Evolutionary conservation across 1,140 invertebrate species (phyloP), one percentile per base, ranked within the genome.

Genomic region (Scaptodrosophila lebanonensis): DNA sequence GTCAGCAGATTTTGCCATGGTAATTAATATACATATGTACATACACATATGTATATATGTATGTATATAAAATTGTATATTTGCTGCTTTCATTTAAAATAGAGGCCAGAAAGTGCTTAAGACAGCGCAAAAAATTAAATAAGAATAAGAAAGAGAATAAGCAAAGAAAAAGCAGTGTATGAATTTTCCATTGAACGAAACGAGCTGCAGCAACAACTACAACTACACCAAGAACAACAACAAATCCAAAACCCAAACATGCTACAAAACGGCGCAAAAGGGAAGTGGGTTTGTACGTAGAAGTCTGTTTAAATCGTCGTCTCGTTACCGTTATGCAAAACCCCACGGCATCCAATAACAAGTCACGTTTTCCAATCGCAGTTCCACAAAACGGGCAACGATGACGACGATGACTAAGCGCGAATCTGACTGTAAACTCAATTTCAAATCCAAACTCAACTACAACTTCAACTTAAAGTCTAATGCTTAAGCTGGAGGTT

Each of bases 1-100:
- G 75, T 82, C 75, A 82, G 75, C 75, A 70, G 48, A 69, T 83
- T 79, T 75, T 79, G 82, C 75, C 69, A 79, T 53, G 65, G 75
- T 69, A 2, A 15, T 3, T 18, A 20, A 16, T 6, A n/a, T 4
- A 36, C 32, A 48, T 9, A 35, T 0, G 13, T 15, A 49, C 12
- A 49, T 6, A 36, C 12, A 36, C 5, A 32, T 65, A 16, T 45
- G 18, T 47, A 13, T 61, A 66, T 54, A 40, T 64, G 64, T 64
- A 52, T 30, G 49, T 18, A 33, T 65, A 62, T 61, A 43, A 43
- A 66, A 44, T 65, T 57, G 36, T 63, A 13, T 65, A 40, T 54
- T 64, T 64, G 40, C 12, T 30, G 64, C 47, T 62, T 29, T 42
- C 36, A 59, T 35, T 49, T 17, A 38, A 61, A 71, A 29, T 29